Conservation (phyloP, 2,888 invertebrate species). For the Elysia crispata region DNA sequence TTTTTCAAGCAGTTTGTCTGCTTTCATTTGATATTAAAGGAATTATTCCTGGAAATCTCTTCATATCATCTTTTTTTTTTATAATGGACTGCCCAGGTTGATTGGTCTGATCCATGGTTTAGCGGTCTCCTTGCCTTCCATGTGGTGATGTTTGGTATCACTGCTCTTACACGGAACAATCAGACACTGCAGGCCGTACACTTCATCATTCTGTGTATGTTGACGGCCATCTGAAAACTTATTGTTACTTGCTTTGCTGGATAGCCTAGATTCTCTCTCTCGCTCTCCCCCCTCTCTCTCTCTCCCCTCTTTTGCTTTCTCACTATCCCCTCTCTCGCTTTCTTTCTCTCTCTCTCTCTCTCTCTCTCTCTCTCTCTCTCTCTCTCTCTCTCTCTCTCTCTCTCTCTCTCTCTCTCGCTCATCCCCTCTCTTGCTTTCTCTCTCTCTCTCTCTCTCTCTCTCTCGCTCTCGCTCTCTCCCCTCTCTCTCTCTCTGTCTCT, state of each 20-base stretch:
- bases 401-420: too few relatives aligned
- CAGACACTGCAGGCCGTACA: conserved; percentile 56
- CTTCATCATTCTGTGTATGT: conserved; percentile 60
- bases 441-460: not conserved
- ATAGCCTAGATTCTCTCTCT: too few relatives aligned
- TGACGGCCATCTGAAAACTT: too few relatives aligned
- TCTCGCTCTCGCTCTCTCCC: not conserved
- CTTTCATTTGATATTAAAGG: too few relatives aligned
- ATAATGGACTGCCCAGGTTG: conserved; percentile 62
- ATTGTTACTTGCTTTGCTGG: too few relatives aligned
- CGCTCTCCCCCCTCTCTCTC: too few relatives aligned
- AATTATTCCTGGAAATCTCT: not conserved
- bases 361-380: too few relatives aligned
- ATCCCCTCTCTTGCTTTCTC: not conserved
- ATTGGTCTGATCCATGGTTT: conserved; percentile 73
- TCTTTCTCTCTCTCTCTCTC: conserved; percentile 24
- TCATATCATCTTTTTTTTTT: conserved; percentile 30
- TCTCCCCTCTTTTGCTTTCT: not conserved
- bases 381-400: too few relatives aligned
- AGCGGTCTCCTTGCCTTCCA: conserved; percentile 65
- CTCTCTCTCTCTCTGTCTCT: not conserved
- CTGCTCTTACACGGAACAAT: conserved; percentile 56
- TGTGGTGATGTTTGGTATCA: conserved; percentile 59
- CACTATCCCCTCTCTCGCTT: not conserved
- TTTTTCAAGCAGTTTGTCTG: too few relatives aligned